A percentile compares a stretch with the other conserved stretches of the same genome.
phyloP scores from a whole-genome alignment of 2,888 invertebrate genomes.

The Syrphus vitripennis region DNA sequence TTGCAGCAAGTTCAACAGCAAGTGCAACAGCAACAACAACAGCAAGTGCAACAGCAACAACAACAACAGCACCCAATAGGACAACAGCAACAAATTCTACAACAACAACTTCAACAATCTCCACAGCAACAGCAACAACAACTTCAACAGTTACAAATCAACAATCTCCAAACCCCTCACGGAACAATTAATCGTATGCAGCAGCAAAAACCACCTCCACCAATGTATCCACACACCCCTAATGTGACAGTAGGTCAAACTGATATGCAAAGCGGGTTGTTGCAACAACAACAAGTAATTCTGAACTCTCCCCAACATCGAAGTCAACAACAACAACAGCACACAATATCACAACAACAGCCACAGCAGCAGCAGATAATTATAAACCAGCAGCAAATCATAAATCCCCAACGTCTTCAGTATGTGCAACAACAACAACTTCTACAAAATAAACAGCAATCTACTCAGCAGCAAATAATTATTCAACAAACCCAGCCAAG shows the following conservation, averaged over 20 bases:
- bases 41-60: slow-evolving; percentile 79
- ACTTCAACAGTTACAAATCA: slow-evolving; percentile 72
- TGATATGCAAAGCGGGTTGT: slow-evolving; percentile 54
- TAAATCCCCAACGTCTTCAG: slow-evolving; percentile 78
- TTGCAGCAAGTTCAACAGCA: slow-evolving; percentile 81
- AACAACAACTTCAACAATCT: slow-evolving; percentile 74
- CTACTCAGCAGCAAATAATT: slow-evolving; percentile 74
- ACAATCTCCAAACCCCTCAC: slow-evolving; percentile 67
- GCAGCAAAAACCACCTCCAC: slow-evolving; percentile 73
- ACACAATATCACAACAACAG: slow-evolving; percentile 73
- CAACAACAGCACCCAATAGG: slow-evolving; percentile 75
- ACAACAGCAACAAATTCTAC: slow-evolving; percentile 75
- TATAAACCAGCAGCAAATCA: slow-evolving; percentile 79
- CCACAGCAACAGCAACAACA: slow-evolving; percentile 79
- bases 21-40: slow-evolving; percentile 80
- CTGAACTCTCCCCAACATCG: slow-evolving; percentile 72
- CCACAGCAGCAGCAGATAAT: slow-evolving; percentile 79
- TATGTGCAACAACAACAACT: slow-evolving; percentile 79
- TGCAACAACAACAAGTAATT: slow-evolving; percentile 70
- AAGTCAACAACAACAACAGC: slow-evolving; percentile 78
- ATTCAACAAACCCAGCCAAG: slow-evolving; percentile 60
- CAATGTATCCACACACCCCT: slow-evolving; percentile 72
- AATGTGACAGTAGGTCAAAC: slow-evolving; percentile 64
- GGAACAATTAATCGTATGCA: slow-evolving; percentile 67
- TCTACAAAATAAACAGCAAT: slow-evolving; percentile 73